Evolutionary conservation across 2,113 vertebrate species (phyloP), one percentile per base, ranked within the genome.

Genomic region (Heteronetta atricapilla): DNA sequence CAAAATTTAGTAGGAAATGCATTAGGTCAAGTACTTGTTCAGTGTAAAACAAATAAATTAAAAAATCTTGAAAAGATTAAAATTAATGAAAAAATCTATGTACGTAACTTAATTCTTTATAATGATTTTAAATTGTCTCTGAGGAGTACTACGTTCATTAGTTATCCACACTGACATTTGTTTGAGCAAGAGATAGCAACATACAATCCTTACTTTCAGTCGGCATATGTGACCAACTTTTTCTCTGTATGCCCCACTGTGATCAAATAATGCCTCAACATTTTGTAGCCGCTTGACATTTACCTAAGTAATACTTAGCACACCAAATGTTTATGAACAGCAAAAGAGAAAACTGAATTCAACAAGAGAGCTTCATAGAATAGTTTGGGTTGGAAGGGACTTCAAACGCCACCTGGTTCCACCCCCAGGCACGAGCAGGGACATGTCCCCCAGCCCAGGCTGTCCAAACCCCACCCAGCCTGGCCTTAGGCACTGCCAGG

Each of bases 81-180:
- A 60, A 58, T 77, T 86, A 94, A 82, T 86, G 28, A 89, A 86
- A 85, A 91, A 93, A 89, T 62, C 29, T 59, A 55, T 77, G n/a
- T 62, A 74, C 50, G 59, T 17, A 59, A 44, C n/a, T 78, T 52
- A 94, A 81, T 81, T 78, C 50, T 86, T 68, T 80, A 56, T 3
- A 75, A 55, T 10, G 42, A 82, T 40, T 62, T 62, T 7, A 62
- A 36, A 34, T 22, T 1, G 3, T 29, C 25, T 69, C 58, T 29
- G 13, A 91, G 50, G 10, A 48, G 23, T 6, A 40, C 33, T 11
- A 7, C 10, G 18, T 7, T 63, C 13, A 17, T 31, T 34, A 50
- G 16, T 62, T 31, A 52, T 26, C 21, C 42, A 9, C 13, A 20
- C 2, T 21, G 25, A 40, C 33, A 26, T 44, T 28, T n/a, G 29